Base-by-base conservation (phyloP, 2,113 vertebrate species). In the Gallinago undulata region DNA sequence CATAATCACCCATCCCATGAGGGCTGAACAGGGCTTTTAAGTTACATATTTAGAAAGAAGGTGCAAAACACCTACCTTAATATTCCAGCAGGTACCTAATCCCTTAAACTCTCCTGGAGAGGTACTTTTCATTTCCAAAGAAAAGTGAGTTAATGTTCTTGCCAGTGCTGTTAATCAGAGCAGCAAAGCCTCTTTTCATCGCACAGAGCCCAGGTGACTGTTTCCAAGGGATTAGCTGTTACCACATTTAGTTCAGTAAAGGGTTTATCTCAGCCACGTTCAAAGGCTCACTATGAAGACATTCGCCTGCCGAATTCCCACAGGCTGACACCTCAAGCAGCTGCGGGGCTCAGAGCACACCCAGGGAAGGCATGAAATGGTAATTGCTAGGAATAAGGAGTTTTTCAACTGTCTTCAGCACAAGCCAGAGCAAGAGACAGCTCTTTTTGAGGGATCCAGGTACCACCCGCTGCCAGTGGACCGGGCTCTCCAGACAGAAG, bases 231-330 rank as follows among this genome's bases (percentile, higher is more conserved):
- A 98, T 98, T 97, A 98, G 94, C 95, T 88, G 96, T 97, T 96
- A 59, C 97, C 35, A 3, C 97, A 91, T 97, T 97, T 98, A 98
- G 97, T 92, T 95, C 94, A 87, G 64, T 97, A 97, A 97, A 97
- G 87, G 93, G 93, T 97, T 98, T 98, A 98, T 94, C 97, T 93
- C 79, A 45, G 94, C 93, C 72, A 15, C 33, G 11, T 21, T 93
- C 93, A 72, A 76, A 63, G 86, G 70, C 92, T 2, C 30, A 7
- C 80, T 55, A 13, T 48, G 74, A 50, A 96, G 91, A 83, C 77
- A 67, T 60, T 84, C 1, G 1, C 43, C 4, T 2, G 82, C 73
- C 3, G 15, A 84, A 84, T 64, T 93, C 87, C 85, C 33, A 1
- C 13, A 11, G 53, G 67, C 48, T 74, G 59, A 72, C 41, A 85